phyloP scores from a whole-genome alignment of 2,113 vertebrate species.

The Salvelinus sp. region DNA sequence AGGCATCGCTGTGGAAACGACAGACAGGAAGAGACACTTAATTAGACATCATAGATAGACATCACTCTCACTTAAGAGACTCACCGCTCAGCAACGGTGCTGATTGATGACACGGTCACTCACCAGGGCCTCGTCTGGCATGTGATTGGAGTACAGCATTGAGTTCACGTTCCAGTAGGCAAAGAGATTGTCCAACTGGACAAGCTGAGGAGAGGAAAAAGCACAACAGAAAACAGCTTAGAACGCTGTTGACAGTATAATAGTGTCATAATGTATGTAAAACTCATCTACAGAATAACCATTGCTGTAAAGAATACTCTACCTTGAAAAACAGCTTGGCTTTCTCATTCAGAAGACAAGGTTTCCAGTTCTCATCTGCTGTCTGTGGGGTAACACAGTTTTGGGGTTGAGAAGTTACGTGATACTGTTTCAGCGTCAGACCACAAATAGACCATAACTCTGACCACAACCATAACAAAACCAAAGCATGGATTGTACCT shows the following conservation, averaged over 20 bases:
- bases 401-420: too few relatives aligned
- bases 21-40: neutral
- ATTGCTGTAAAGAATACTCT: constrained; percentile 30
- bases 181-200: constrained; percentile 91
- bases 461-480: too few relatives aligned
- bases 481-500: too few relatives aligned
- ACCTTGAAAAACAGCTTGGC: constrained; percentile 94
- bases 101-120: constrained; percentile 54
- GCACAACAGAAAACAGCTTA: neutral
- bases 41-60: neutral
- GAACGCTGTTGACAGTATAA: too few relatives aligned
- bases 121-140: constrained; percentile 84
- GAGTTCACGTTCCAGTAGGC: constrained; percentile 97
- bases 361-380: constrained; percentile 89
- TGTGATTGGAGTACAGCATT: constrained; percentile 83
- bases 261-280: neutral
- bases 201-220: constrained; percentile 76
- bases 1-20: constrained; percentile 74
- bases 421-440: too few relatives aligned
- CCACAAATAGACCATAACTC: too few relatives aligned
- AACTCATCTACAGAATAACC: neutral
- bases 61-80: neutral
- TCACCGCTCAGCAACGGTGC: too few relatives aligned
- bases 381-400: constrained; percentile 76
- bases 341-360: constrained; percentile 89